Evolutionary conservation across 1,140 invertebrate species (phyloP), one percentile per base, ranked within the genome.

Genomic region (Cydia pomonella): DNA sequence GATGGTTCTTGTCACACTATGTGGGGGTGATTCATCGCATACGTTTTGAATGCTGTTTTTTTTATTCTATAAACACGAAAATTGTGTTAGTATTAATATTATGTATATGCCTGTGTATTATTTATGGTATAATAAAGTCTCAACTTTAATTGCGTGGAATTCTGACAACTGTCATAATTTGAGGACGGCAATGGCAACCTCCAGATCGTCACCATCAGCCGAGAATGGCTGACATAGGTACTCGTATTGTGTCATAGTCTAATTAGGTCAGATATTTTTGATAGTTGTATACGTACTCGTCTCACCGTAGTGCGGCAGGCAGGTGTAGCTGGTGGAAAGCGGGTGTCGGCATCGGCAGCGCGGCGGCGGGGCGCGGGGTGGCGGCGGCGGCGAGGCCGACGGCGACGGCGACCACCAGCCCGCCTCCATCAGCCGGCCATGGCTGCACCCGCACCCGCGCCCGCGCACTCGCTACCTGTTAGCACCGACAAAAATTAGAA

Each of bases 301-400:
- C 53, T 79, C 77, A 87, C 87, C 90, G 78, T 91, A 91, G 76
- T 90, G 89, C 33, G 90, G 89, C 69, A 92, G 80, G 79, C 88
- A 91, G 75, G 85, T 89, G 82, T 92, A 91, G 83, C 88, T 90
- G 79, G 84, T 88, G 69, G 88, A 89, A 72, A 87, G 80, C 41
- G 79, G 83, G 29, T 80, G 87, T 74, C 85, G 82, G 79, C 90
- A 87, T 76, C 86, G 85, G 77, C 88, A 88, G 80, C 85, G 87
- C 74, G 84, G 85, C 78, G 84, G 82, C 77, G 88, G 85, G 85
- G 88, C 86, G 88, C 85, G 88, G 85, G 88, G 90, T 84, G 89
- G 90, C 87, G 88, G 87, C 86, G 87, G 87, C 84, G 89, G 89
- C 80, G 90, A 89, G 77, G 88, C 86, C 83, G 88, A 87, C 82